Conservation (phyloP, 2,113 vertebrate species). For the Cololabis saira region DNA sequence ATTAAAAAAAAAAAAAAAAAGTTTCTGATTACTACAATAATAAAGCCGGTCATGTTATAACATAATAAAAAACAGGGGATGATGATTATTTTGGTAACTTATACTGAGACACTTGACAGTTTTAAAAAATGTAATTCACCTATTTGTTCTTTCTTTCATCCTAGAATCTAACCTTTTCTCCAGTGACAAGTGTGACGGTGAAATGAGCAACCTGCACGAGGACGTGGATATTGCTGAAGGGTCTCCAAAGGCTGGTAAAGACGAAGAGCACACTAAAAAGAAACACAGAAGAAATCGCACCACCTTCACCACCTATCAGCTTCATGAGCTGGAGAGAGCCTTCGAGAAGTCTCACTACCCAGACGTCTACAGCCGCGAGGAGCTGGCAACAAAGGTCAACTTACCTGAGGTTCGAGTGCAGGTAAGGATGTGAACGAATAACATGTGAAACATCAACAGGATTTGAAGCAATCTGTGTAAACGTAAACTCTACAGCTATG, state of each 20-base stretch:
- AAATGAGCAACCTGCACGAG: constrained; percentile 77
- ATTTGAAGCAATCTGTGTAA: too few relatives aligned
- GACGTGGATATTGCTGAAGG: constrained; percentile 57
- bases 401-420: constrained; percentile 91
- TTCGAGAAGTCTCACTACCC: constrained; percentile 95
- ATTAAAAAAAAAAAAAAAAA: too few relatives aligned
- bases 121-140: neutral
- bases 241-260: constrained; percentile 70
- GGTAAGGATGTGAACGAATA: constrained; percentile 75
- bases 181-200: constrained; percentile 82
- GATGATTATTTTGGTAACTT: too few relatives aligned
- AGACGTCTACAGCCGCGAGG: constrained; percentile 91
- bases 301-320: constrained; percentile 93
- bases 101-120: neutral
- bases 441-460: neutral
- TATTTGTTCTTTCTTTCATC: neutral
- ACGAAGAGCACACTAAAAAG: constrained; percentile 89
- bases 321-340: constrained; percentile 91
- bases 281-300: constrained; percentile 91
- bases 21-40: too few relatives aligned
- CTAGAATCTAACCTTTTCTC: constrained; percentile 83
- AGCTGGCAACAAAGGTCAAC: constrained; percentile 93
- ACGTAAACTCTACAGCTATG: too few relatives aligned
- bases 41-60: too few relatives aligned
- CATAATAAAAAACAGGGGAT: too few relatives aligned